These are phyloP conservation scores for Dryas iulia DNA, from an alignment of 1,140 invertebrate genomes.

Conservation along the genomic window DNA sequence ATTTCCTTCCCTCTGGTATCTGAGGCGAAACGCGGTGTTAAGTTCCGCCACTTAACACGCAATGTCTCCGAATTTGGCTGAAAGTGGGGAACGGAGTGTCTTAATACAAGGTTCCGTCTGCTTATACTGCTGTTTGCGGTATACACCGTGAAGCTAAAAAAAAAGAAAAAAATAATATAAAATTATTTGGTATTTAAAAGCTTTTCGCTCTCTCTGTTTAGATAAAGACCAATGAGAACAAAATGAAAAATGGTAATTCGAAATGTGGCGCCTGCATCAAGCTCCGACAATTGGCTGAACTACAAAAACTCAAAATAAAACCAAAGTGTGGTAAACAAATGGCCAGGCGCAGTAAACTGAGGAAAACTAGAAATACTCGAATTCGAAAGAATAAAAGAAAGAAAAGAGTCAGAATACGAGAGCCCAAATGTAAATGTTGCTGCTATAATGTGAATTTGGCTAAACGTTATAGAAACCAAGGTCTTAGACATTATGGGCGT, in stretches of 20 bases:
- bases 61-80: too few species aligned
- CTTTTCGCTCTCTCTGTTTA: not conserved
- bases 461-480: not conserved
- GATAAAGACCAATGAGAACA: not conserved
- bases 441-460: not conserved
- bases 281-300: not conserved
- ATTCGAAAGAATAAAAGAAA: not conserved
- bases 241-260: not conserved
- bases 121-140: too few species aligned
- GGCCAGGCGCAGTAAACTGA: not conserved
- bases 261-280: conserved; percentile 9
- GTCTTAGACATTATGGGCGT: not conserved
- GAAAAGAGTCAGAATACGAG: not conserved
- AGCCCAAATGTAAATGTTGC: not conserved
- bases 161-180: too few species aligned
- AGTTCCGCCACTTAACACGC: too few species aligned
- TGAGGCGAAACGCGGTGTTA: too few species aligned
- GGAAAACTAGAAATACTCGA: not conserved
- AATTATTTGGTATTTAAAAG: too few species aligned
- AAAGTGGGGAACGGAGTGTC: too few species aligned
- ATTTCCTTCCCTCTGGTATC: too few species aligned
- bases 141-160: too few species aligned
- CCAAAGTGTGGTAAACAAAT: not conserved
- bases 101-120: too few species aligned
- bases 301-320: conserved; percentile 2